A percentile compares a stretch with the other conserved stretches of the same genome.
These are phyloP conservation scores for Apamea anceps DNA, from an alignment of 2,888 invertebrate genomes.

Conservation along the genomic window DNA sequence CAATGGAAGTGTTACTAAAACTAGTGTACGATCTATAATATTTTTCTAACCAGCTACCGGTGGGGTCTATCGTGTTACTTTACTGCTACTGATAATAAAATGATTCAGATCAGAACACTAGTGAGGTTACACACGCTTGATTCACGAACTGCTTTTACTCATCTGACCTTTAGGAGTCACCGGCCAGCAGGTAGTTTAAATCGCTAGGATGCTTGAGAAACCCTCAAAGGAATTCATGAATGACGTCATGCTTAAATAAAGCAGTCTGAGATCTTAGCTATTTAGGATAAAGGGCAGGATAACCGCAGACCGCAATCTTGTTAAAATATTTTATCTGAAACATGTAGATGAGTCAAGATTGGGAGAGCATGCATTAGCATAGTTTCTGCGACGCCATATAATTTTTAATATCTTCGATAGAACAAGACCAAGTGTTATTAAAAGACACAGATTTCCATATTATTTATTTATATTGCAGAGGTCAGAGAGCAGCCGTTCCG, in stretches of 20 bases:
- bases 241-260: conserved; percentile 48
- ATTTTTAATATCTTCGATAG: background rate
- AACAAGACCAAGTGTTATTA: too few relatives aligned
- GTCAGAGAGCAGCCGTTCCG: background rate
- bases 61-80: conserved; percentile 1
- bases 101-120: conserved; percentile 4
- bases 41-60: conserved; percentile 22
- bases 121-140: conserved; percentile 8
- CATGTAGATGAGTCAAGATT: conserved; percentile 23
- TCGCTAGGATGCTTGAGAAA: conserved; percentile 30
- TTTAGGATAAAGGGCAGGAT: conserved; percentile 37
- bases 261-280: conserved; percentile 23
- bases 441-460: background rate
- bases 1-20: conserved; percentile 9
- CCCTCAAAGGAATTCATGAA: conserved; percentile 37
- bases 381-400: background rate
- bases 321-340: conserved; percentile 25
- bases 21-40: conserved; percentile 20
- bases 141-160: conserved; percentile 26
- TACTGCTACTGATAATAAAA: background rate
- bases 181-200: conserved; percentile 39
- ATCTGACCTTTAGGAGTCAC: conserved; percentile 41
- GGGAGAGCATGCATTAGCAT: background rate
- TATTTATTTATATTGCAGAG: background rate
- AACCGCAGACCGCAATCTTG: conserved; percentile 38